Evolutionary conservation across 2,888 invertebrate genomes (phyloP), one percentile per base, ranked within the genome.

Genomic region (Timema podura): DNA sequence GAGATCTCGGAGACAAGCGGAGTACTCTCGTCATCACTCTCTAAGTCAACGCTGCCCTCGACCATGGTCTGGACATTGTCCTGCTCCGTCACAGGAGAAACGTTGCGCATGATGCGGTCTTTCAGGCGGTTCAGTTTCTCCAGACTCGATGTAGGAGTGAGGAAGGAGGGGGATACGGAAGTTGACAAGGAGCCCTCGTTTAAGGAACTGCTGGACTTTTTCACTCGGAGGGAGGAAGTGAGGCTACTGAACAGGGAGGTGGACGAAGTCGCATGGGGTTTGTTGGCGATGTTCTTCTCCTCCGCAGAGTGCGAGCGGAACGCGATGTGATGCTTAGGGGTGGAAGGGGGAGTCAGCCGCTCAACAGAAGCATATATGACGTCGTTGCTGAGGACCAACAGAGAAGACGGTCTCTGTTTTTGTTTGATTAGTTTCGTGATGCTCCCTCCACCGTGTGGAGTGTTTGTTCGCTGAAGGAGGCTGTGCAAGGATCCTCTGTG

Each of bases 21-120:
- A 3, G 90, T 88, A 75, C 87, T 87, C 77, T 91, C 91, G 78
- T 89, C 89, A 78, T 89, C 89, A 78, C 86, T 85, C 73, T 80
- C 80, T 57, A 78, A 74, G 49, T 75, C 74, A 47, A 66, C 54
- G 59, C 65, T 74, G 65, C 13, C 44, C 6, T 57, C 70, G 13
- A 30, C 30, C 67, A 67, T 11, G 8, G 46, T 57, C 8, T 16
- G 45, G 73, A 0, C 79, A 79, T 68, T 74, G 75, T 13, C 75
- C 73, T 69, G 79, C 79, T 10, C 76, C 75, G 67, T 79, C 78
- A 0, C 80, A 80, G 11, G 76, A 68, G 54, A 80, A 79, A 44
- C 79, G 9, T 80, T 80, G 73, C 80, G 79, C 30, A 81, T 72
- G 15, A 82, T 75, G 74, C 81, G 81, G 68, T 81, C 82, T 74